phyloP scores from a whole-genome alignment of 2,113 vertebrate species.

The Dicaeum eximium region DNA sequence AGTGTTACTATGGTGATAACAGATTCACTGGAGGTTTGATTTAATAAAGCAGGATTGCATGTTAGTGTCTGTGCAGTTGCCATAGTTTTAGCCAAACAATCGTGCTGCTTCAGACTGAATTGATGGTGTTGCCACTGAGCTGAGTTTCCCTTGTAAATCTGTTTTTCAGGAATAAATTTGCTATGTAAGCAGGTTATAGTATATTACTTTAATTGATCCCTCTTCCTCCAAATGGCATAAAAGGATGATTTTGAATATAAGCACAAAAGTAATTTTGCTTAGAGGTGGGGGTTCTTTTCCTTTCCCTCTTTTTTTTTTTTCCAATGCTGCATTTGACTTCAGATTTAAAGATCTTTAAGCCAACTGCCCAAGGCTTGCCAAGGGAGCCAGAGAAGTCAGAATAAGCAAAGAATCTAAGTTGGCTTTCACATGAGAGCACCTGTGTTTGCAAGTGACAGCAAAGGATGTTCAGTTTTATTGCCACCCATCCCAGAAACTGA shows the following conservation, averaged over 20 bases:
- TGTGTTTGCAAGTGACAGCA: neutral
- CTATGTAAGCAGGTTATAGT: constrained; percentile 33
- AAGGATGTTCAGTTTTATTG: neutral
- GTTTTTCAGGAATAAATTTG: constrained; percentile 20
- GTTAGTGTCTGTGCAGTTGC: constrained; percentile 63
- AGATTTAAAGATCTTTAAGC: neutral
- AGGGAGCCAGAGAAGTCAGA: neutral
- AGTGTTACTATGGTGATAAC: constrained; percentile 74
- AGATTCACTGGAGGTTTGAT: constrained; percentile 69
- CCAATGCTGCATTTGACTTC: neutral
- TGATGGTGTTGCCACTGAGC: constrained; percentile 41
- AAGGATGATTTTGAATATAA: neutral
- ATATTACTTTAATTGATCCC: constrained; percentile 1
- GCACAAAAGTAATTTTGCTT: neutral
- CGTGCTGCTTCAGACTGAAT: constrained; percentile 25
- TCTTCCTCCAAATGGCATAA: neutral
- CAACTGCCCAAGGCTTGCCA: neutral
- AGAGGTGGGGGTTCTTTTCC: neutral
- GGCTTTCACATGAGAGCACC: neutral
- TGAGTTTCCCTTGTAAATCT: constrained; percentile 25
- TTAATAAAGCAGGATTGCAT: constrained; percentile 64
- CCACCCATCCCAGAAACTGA: neutral
- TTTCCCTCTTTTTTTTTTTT: neutral
- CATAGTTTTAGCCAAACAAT: constrained; percentile 68
- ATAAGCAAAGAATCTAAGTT: neutral